Evolutionary conservation across 2,113 vertebrate species (phyloP), one percentile per base, ranked within the genome.

Genomic region (Phrynosoma blainvillii): DNA sequence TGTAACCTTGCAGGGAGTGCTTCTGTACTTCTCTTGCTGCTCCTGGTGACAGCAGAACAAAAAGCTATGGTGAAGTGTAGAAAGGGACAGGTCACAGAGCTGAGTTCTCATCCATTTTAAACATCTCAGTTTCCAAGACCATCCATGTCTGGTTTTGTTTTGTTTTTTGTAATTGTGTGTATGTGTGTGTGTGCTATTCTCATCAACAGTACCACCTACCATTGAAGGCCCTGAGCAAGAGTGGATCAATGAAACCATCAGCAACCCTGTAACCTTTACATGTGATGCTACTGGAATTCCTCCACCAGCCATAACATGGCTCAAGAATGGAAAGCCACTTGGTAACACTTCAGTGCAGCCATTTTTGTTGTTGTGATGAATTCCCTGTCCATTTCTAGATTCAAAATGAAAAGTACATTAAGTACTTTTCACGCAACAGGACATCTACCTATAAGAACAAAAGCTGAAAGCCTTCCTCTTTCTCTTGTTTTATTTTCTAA

Each of bases 201-300:
- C 95, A 92, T 92, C 89, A 66, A 12, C 87, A 99, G 99, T 99
- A 10, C 97, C 98, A 88, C 98, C 99, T 62, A 97, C 88, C 87
- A 98, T 99, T 10, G 98, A 99, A 88, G 98, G 98, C 0, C 96
- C 96, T 80, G 93, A 96, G 79, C 94, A 96, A 84, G 97, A 98
- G 92, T 90, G 54, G 32, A 88, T 98, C 84, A 95, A 96, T 83
- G 98, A 98, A 95, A 98, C 97, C 4, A 90, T 98, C 89, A 96
- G 95, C 93, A 99, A 98, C 92, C 98, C 98, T 21, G 96, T 99
- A 82, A 97, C 95, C 14, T 96, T 99, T 80, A 92, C 96, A 1
- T 99, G 99, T 88, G 98, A 99, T 89, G 98, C 98, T 78, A 93
- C 97, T 77, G 99, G 99, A 71, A 98, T 99, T 94, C 99, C 99